These are phyloP conservation scores for Ephialtes manifestator DNA, from an alignment of 2,888 invertebrate genomes.

Conservation along the genomic window DNA sequence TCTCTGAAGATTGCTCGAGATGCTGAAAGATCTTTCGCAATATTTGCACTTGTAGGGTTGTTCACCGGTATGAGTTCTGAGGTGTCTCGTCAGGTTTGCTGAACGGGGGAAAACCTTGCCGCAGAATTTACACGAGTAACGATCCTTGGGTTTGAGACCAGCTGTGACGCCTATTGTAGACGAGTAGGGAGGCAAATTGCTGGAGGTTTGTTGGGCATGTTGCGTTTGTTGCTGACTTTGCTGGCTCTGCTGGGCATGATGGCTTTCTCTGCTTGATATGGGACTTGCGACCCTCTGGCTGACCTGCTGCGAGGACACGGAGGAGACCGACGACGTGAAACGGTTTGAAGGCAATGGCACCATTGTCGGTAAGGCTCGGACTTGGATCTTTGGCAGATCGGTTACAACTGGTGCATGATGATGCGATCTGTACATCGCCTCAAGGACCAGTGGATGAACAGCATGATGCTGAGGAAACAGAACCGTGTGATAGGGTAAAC, in stretches of 20 bases:
- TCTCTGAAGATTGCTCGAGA: slow-evolving; percentile 98
- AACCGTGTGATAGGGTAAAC: slow-evolving; percentile 82
- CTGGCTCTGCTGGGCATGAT: slow-evolving; percentile 78
- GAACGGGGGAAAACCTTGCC: slow-evolving; percentile 99
- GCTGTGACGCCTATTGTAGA: slow-evolving; percentile 81
- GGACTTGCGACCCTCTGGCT: slow-evolving; percentile 87
- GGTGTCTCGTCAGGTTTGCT: slow-evolving; percentile 98
- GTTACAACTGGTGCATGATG: slow-evolving; percentile 87
- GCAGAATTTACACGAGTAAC: slow-evolving; percentile 99
- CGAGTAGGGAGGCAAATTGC: slow-evolving; percentile 74
- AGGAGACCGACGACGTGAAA: slow-evolving; percentile 84
- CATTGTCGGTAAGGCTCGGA: slow-evolving; percentile 84
- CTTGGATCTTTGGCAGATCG: slow-evolving; percentile 87
- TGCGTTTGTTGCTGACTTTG: slow-evolving; percentile 83
- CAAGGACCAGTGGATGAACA: slow-evolving; percentile 91
- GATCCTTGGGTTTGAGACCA: slow-evolving; percentile 92
- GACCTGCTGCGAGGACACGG: slow-evolving; percentile 84
- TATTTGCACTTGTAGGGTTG: slow-evolving; percentile 99
- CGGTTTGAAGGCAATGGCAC: slow-evolving; percentile 83
- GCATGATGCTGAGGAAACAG: slow-evolving; percentile 85
- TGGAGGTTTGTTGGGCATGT: slow-evolving; percentile 69
- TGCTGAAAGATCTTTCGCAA: slow-evolving; percentile 99
- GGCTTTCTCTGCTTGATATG: slow-evolving; percentile 82
- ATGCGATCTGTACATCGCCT: slow-evolving; percentile 90
- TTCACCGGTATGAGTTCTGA: slow-evolving; percentile 99